Evolutionary conservation across 2,113 vertebrate species (phyloP).

Genomic region (Prunella himalayana): DNA sequence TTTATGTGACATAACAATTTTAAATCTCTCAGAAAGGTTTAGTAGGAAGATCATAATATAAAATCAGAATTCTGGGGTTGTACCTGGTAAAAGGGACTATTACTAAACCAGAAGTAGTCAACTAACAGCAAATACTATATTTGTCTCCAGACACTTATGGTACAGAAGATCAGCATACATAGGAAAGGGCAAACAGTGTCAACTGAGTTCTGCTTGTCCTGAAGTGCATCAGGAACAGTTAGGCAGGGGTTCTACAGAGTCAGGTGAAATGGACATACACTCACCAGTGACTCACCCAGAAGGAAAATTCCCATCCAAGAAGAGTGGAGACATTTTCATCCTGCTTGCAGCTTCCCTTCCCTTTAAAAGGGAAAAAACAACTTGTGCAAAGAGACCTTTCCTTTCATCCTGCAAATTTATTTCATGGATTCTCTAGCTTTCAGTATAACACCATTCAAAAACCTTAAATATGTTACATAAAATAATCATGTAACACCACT

Average conservation of each 20-base stretch:
- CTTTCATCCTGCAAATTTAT: not conserved
- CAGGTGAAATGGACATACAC: not conserved
- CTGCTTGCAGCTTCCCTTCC: not conserved
- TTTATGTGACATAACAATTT: not conserved
- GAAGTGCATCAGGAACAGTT: not conserved
- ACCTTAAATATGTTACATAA: not conserved
- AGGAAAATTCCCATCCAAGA: not conserved
- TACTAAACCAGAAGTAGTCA: not conserved
- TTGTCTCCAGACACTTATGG: not conserved
- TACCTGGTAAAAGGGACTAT: not conserved
- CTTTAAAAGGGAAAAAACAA: not conserved
- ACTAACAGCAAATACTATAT: not conserved
- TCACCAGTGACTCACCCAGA: not conserved
- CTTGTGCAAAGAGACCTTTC: not conserved
- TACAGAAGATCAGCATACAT: not conserved
- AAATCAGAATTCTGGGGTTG: not conserved
- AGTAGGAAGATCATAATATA: not conserved
- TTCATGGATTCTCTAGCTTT: not conserved
- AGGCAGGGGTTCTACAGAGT: accelerated
- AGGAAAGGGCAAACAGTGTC: not conserved
- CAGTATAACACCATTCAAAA: not conserved
- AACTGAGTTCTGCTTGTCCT: not conserved
- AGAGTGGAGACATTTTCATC: not conserved
- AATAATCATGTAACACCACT: not conserved
- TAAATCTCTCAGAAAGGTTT: not conserved